These are phyloP conservation scores for Perodicticus potto DNA, from an alignment of 2,797 vertebrate species.

Conservation along the genomic window DNA sequence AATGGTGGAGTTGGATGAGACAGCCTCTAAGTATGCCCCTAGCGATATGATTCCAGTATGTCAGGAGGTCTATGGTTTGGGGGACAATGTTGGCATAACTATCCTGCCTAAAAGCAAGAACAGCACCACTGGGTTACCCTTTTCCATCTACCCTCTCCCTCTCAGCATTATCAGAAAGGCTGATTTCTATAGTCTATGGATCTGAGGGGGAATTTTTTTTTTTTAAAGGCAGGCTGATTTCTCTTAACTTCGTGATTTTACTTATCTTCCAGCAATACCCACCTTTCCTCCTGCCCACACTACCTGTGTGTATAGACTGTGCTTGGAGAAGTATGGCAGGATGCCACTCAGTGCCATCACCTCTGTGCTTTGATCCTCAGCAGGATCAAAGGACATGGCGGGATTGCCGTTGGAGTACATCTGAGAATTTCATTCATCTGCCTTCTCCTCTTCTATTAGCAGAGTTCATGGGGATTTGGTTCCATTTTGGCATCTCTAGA, in stretches of 20 bases:
- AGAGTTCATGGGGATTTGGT: neutral
- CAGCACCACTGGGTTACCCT: neutral
- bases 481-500: constrained; percentile 11
- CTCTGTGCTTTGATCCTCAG: neutral
- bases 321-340: neutral
- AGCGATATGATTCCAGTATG: neutral
- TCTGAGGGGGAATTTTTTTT: neutral
- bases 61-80: neutral
- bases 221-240: neutral
- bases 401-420: neutral
- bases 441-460: neutral
- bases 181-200: neutral
- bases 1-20: neutral
- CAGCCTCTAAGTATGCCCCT: neutral
- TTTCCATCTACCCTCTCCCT: neutral
- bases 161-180: neutral
- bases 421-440: neutral
- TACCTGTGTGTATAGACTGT: too few relatives aligned
- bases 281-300: neutral
- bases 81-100: neutral
- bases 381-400: neutral
- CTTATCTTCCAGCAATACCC: neutral
- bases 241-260: neutral
- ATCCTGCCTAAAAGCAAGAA: neutral
- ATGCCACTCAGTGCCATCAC: neutral